Conservation (phyloP, 2,888 invertebrate species). For the Conomelus anceps region DNA sequence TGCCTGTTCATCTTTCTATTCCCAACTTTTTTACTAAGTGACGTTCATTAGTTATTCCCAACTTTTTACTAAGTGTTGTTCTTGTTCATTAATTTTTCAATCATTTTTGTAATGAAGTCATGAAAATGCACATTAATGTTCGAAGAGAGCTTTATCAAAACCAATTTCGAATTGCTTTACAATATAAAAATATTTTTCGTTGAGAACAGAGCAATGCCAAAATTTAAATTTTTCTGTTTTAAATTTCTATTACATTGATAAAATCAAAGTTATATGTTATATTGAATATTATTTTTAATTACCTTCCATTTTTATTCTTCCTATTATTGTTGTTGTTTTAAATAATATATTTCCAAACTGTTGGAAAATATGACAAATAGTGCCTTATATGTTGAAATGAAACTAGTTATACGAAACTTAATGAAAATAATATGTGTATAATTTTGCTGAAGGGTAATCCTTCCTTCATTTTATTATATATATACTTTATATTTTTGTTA, state of each 20-base stretch:
- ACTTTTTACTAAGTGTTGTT: neutral
- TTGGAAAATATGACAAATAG: neutral
- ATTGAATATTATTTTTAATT: neutral
- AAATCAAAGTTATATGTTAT: neutral
- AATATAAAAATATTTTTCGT: neutral
- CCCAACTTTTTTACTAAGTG: no score
- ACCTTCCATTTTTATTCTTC: neutral
- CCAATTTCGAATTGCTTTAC: neutral
- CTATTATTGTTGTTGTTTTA: neutral
- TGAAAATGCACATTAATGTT: no score
- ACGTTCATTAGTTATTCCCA: no score
- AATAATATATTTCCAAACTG: no score
- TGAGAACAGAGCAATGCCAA: no score
- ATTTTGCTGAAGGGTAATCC: neutral
- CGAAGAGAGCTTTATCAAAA: neutral
- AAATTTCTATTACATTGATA: neutral
- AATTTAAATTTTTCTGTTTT: neutral
- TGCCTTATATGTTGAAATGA: neutral
- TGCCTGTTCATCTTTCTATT: no score
- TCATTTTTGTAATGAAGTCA: neutral
- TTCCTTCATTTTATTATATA: neutral
- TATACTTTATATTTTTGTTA: neutral
- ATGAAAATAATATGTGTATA: neutral
- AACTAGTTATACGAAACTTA: neutral
- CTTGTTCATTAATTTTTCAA: neutral